A percentile compares a stretch with the other conserved stretches of the same genome.
phyloP scores from a whole-genome alignment of 2,113 vertebrate species.

The Bufo bufo region DNA sequence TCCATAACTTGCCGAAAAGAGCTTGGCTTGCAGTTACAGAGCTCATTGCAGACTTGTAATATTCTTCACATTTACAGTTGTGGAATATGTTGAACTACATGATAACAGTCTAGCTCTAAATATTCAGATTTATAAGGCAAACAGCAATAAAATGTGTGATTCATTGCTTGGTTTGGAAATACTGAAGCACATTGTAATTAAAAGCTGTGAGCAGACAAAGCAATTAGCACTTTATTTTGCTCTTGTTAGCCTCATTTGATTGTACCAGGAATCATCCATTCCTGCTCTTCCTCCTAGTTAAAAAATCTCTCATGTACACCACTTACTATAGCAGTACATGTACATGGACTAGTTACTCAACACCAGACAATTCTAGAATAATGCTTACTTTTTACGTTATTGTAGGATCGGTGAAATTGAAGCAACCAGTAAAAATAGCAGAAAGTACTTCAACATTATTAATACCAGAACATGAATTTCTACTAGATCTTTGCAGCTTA shows the following conservation, averaged over 20 bases:
- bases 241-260: background rate
- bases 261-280: background rate
- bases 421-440: background rate
- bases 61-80: background rate
- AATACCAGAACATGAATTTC: no score
- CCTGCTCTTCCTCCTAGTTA: background rate
- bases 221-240: slow-evolving; percentile 24
- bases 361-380: background rate
- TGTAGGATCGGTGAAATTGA: background rate
- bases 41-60: background rate
- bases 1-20: background rate
- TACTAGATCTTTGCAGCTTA: no score
- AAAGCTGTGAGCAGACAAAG: slow-evolving; percentile 19
- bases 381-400: background rate
- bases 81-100: background rate
- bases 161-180: background rate
- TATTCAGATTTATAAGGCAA: slow-evolving; percentile 8
- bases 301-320: background rate
- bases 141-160: slow-evolving; percentile 28
- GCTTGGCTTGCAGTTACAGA: background rate
- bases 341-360: background rate
- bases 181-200: slow-evolving; percentile 11
- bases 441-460: background rate
- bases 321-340: background rate
- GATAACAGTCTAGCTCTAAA: slow-evolving; percentile 3